phyloP scores from a whole-genome alignment of 2,797 vertebrate species.

The Adrianichthys oophorus region DNA sequence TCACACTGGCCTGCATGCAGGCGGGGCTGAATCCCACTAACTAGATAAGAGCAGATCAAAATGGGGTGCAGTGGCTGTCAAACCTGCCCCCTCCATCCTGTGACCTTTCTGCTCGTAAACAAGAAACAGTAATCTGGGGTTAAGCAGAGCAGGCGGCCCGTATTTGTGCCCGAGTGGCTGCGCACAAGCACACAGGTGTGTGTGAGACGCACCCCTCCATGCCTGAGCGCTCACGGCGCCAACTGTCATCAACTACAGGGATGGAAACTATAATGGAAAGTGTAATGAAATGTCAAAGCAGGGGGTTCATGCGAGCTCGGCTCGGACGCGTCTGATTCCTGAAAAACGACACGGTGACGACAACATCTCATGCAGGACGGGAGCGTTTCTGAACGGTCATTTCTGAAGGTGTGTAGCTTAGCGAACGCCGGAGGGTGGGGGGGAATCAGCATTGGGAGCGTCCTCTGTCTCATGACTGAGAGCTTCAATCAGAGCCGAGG shows the following conservation, averaged over 20 bases:
- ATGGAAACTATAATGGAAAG: constrained; percentile 82
- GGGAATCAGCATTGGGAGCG: constrained; percentile 42
- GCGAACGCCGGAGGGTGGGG: constrained; percentile 20
- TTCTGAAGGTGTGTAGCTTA: constrained; percentile 58
- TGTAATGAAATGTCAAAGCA: constrained; percentile 81
- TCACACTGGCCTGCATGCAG: constrained; percentile 35
- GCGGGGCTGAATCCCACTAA: constrained; percentile 37
- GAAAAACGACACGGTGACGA: constrained; percentile 48
- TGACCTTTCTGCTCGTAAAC: constrained; percentile 74
- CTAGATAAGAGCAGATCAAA: constrained; percentile 62
- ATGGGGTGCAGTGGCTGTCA: constrained; percentile 57
- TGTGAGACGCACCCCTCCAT: constrained; percentile 65
- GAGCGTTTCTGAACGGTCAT: constrained; percentile 58
- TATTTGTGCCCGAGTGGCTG: constrained; percentile 19
- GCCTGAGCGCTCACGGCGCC: constrained; percentile 70
- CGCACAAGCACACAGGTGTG: constrained; percentile 38
- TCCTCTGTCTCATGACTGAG: constrained; percentile 58
- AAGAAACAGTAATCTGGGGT: constrained; percentile 67
- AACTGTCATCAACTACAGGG: constrained; percentile 75
- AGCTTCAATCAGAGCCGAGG: constrained; percentile 61
- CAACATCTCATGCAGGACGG: constrained; percentile 62
- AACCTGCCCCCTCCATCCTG: constrained; percentile 37
- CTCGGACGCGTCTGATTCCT: constrained; percentile 44
- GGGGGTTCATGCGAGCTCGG: constrained; percentile 54
- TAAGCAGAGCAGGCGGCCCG: constrained; percentile 45